Base-by-base conservation (phyloP, 1,140 invertebrate genomes). In the Agrilus planipennis region DNA sequence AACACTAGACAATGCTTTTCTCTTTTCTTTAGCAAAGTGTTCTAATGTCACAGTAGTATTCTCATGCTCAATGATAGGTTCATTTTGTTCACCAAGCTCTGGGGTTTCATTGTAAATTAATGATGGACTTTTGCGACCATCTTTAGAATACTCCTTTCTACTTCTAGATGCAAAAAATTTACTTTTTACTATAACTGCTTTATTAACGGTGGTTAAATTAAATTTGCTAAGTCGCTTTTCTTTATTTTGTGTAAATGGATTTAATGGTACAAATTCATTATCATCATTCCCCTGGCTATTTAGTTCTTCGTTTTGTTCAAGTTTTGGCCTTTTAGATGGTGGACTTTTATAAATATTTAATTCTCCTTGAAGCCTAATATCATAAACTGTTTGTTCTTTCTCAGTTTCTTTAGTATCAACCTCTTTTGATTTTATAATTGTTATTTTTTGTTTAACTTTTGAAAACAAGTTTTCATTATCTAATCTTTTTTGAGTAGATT, bases 191-290 rank as follows among this genome's bases (percentile, higher is more conserved):
- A 51, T 28, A 29, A 43, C 30, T 43, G 39, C 46, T 15, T 43
- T 41, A 27, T 22, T 16, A n/a, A 34, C 25, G 14, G 14, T 20
- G 12, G 54, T 54, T 32, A 38, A 18, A 18, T 34, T 23, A 39
- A 57, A 57, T 47, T 54, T 57, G 35, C 54, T 57, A 11, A 54
- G 17, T 45, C 43, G 51, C 21, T 47, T 50, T n/a, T 3, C 5
- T 18, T 4, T 5, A 4, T 22, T 39, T 14, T 39, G 22, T 11
- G 44, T 21, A 27, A 54, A 55, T 4, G 53, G 53, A 35, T 53
- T 53, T 22, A 39, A 39, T 39, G 37, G 37, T 11, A 27, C 28
- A 28, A 39, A 45, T 27, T 12, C 16, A 22, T 49, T 31, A 19
- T 49, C 34, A 4, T 35, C 41, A 32, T 36, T 4, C 19, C n/a